A percentile compares a stretch with the other conserved stretches of the same genome.
Evolutionary conservation across 2,888 invertebrate genomes (phyloP).

Genomic region (Plusia festucae): DNA sequence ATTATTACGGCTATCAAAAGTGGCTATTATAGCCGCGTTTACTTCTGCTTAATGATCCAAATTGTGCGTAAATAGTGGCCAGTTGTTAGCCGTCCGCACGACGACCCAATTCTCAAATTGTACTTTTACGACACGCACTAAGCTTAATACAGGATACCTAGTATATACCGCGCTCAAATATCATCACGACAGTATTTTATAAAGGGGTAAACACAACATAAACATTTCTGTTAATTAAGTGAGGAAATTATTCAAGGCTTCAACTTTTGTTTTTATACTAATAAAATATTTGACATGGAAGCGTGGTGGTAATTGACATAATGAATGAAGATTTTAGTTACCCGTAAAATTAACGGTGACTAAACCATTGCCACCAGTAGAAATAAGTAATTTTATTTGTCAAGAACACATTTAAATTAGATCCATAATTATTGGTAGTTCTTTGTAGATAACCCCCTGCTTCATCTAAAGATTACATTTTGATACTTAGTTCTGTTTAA

Average conservation of each 20-base stretch:
- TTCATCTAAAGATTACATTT: not conserved
- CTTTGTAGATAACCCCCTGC: not conserved
- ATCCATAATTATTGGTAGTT: not conserved
- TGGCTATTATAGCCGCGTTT: conserved; percentile 19
- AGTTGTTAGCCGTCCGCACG: conserved; percentile 15
- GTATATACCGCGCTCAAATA: not conserved
- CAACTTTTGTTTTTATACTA: too few species aligned
- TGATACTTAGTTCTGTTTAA: not conserved
- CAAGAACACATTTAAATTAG: not conserved
- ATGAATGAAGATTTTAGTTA: too few species aligned
- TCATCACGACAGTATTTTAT: conserved; percentile 11
- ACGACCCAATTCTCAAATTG: conserved; percentile 44
- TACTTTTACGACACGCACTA: conserved; percentile 34
- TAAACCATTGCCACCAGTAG: not conserved
- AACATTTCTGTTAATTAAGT: not conserved
- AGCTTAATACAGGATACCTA: conserved; percentile 26
- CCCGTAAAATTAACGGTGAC: too few species aligned
- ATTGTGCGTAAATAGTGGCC: conserved; percentile 40
- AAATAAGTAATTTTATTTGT: not conserved
- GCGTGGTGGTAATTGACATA: too few species aligned
- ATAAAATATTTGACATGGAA: too few species aligned
- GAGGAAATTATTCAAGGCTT: not conserved
- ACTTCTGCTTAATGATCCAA: conserved; percentile 32
- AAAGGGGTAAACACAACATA: not conserved
- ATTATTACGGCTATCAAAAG: conserved; percentile 5